These are phyloP conservation scores for Gastrophryne carolinensis DNA, from an alignment of 2,797 vertebrate genomes.

Conservation along the genomic window DNA sequence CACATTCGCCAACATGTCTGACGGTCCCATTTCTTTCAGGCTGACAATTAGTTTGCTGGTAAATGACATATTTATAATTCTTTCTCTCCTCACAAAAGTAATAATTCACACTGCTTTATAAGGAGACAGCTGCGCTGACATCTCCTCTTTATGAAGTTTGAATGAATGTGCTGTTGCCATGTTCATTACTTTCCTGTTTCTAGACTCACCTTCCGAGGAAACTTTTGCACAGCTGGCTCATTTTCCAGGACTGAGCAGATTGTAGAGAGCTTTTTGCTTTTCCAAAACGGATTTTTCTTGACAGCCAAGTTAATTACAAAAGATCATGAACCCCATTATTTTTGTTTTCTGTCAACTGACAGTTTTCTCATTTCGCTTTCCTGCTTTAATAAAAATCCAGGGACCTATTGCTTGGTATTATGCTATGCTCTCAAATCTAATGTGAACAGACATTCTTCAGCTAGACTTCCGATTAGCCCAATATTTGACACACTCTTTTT, in stretches of 20 bases:
- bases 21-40: conserved; percentile 1
- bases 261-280: not conserved
- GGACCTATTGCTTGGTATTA: conserved; percentile 3
- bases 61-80: conserved; percentile 8
- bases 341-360: conserved; percentile 33
- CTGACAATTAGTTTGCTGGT: conserved; percentile 18
- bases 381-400: conserved; percentile 35
- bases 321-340: conserved; percentile 46
- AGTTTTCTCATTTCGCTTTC: conserved; percentile 40
- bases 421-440: conserved; percentile 8
- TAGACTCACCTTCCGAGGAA: conserved; percentile 8
- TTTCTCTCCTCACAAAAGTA: conserved; percentile 3
- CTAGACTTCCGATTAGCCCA: not conserved
- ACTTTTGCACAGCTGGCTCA: not conserved
- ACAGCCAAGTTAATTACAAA: conserved; percentile 43
- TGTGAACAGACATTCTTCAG: conserved; percentile 21
- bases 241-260: not conserved
- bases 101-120: not conserved
- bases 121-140: not conserved
- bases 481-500: conserved; percentile 3
- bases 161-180: not conserved
- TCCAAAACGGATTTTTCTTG: not conserved
- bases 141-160: not conserved
- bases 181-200: conserved; percentile 11
- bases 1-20: not conserved